Conservation (phyloP, 2,113 vertebrate genomes). For the Thinocorus orbignyianus region DNA sequence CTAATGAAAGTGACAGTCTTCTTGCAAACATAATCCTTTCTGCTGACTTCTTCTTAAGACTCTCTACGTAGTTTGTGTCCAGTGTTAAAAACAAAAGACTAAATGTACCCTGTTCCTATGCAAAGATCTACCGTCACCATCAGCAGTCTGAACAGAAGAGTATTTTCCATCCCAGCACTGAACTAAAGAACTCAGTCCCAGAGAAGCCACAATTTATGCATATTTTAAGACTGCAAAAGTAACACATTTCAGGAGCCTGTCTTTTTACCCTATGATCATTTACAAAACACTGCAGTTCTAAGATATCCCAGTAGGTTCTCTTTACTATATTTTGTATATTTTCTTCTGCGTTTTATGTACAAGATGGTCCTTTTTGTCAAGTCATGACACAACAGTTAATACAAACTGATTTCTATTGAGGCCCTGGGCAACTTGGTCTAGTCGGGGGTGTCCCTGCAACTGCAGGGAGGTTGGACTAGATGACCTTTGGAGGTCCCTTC, state of each 20-base stretch:
- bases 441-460: too few relatives aligned
- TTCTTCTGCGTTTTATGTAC: background rate
- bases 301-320: accelerated
- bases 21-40: background rate
- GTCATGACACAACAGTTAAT: background rate
- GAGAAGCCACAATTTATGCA: background rate
- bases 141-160: background rate
- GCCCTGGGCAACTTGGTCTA: too few relatives aligned
- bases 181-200: background rate
- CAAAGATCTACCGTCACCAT: background rate
- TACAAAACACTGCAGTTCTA: background rate
- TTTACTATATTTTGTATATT: background rate
- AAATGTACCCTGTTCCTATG: background rate
- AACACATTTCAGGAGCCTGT: background rate
- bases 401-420: too few relatives aligned
- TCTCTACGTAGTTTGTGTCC: background rate
- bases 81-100: background rate
- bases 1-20: background rate
- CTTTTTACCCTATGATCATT: background rate
- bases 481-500: too few relatives aligned
- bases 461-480: too few relatives aligned
- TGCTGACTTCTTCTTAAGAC: background rate
- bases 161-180: background rate
- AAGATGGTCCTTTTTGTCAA: background rate
- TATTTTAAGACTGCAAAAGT: background rate